Evolutionary conservation across 2,797 vertebrate genomes (phyloP).

Genomic region (Cynopterus sphinx): DNA sequence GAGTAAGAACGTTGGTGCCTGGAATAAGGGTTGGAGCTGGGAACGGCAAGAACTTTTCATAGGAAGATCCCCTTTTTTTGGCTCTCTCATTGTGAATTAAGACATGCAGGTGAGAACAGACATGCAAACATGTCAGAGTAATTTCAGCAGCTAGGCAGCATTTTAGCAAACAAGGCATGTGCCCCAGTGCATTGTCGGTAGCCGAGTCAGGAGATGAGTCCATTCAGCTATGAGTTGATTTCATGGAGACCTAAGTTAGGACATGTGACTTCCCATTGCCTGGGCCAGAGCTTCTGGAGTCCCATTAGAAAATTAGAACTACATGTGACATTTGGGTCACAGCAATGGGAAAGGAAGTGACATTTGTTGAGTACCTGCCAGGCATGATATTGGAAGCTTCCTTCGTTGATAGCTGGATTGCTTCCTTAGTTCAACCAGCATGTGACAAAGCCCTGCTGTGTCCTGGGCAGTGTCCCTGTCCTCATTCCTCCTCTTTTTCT

Average conservation of each 20-base stretch:
- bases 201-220: background rate
- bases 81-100: background rate
- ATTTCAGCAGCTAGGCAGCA: background rate
- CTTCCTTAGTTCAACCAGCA: background rate
- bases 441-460: background rate
- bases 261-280: background rate
- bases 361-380: background rate
- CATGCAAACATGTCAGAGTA: fast-evolving
- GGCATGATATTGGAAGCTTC: background rate
- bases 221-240: background rate
- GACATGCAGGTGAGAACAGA: background rate
- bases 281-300: background rate
- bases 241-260: background rate
- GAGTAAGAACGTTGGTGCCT: background rate
- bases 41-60: background rate
- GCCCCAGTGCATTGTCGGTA: background rate
- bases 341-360: background rate
- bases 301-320: background rate
- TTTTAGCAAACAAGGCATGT: background rate
- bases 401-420: background rate
- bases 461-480: background rate
- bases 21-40: background rate
- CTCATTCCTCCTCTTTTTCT: background rate
- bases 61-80: background rate
- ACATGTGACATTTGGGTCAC: background rate